Conservation (phyloP, 2,797 vertebrate genomes). For the Alauda arvensis region DNA sequence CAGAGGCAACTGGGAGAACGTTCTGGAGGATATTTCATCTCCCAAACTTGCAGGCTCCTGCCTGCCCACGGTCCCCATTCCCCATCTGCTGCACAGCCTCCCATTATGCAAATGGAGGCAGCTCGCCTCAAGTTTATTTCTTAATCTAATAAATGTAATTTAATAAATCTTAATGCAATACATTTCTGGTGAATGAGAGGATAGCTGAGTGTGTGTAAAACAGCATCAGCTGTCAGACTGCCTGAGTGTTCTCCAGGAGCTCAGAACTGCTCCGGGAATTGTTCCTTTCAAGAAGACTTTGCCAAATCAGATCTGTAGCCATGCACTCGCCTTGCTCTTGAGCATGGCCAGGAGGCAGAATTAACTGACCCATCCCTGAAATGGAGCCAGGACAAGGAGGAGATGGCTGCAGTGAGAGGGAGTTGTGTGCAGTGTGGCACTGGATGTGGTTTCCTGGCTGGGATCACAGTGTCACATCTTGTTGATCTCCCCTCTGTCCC, state of each 20-base stretch:
- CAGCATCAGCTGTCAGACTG: slow-evolving; percentile 52
- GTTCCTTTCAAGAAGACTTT: not conserved
- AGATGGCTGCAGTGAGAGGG: not conserved
- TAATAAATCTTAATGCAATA: slow-evolving; percentile 55
- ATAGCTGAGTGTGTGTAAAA: slow-evolving; percentile 27
- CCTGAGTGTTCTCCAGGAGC: not conserved
- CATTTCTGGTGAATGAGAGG: slow-evolving; percentile 43
- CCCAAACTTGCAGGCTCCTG: slow-evolving; percentile 21
- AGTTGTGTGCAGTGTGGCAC: not conserved
- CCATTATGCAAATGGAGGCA: slow-evolving; percentile 50
- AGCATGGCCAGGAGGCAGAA: not conserved
- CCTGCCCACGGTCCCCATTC: slow-evolving; percentile 36
- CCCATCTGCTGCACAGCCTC: slow-evolving; percentile 54
- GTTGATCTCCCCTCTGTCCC: not conserved
- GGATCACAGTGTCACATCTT: not conserved
- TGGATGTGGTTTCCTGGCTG: not conserved
- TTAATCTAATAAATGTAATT: slow-evolving; percentile 63
- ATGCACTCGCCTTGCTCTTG: not conserved
- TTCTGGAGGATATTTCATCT: slow-evolving; percentile 15
- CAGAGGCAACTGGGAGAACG: not conserved
- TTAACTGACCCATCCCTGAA: not conserved
- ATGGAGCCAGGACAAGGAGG: not conserved
- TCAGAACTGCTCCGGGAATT: not conserved
- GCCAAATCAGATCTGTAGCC: not conserved
- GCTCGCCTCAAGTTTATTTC: slow-evolving; percentile 48